These are phyloP conservation scores for Plagodis dolabraria DNA, from an alignment of 2,888 invertebrate genomes.

Conservation along the genomic window DNA sequence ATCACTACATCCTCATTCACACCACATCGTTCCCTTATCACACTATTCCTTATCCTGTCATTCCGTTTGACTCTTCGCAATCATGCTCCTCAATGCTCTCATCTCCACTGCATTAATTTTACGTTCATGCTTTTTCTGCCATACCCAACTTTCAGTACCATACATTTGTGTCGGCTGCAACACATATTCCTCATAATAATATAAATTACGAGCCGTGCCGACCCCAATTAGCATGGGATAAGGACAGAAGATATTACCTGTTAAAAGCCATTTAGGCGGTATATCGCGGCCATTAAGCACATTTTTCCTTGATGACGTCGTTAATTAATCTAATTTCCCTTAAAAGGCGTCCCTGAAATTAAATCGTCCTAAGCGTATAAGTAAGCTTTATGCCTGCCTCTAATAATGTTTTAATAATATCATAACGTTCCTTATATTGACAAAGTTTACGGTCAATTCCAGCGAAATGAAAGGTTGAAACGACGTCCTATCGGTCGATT, in stretches of 20 bases:
- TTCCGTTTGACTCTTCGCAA: no score
- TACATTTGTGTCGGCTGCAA: no score
- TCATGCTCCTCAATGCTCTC: no score
- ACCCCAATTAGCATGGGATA: no score
- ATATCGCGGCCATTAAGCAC: conserved; percentile 13
- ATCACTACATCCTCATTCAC: no score
- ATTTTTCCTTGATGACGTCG: conserved; percentile 20
- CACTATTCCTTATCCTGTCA: no score
- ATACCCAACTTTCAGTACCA: no score
- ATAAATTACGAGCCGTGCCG: no score
- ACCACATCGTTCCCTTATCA: no score
- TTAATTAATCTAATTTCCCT: conserved; percentile 26
- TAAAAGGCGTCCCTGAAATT: conserved; percentile 22
- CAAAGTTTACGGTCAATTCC: conserved; percentile 29
- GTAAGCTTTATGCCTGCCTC: conserved; percentile 1
- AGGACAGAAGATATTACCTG: background rate
- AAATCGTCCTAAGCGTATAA: conserved; percentile 11
- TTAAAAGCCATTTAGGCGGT: conserved; percentile 11
- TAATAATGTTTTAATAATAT: conserved; percentile 21
- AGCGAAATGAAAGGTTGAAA: conserved; percentile 33
- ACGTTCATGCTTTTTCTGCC: no score
- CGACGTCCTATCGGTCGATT: conserved; percentile 45
- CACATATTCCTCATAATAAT: no score
- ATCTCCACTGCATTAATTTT: no score
- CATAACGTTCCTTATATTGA: conserved; percentile 8